These are phyloP conservation scores for Pseudomyrmex cubaensis DNA, from an alignment of 1,140 invertebrate species.

Conservation along the genomic window DNA sequence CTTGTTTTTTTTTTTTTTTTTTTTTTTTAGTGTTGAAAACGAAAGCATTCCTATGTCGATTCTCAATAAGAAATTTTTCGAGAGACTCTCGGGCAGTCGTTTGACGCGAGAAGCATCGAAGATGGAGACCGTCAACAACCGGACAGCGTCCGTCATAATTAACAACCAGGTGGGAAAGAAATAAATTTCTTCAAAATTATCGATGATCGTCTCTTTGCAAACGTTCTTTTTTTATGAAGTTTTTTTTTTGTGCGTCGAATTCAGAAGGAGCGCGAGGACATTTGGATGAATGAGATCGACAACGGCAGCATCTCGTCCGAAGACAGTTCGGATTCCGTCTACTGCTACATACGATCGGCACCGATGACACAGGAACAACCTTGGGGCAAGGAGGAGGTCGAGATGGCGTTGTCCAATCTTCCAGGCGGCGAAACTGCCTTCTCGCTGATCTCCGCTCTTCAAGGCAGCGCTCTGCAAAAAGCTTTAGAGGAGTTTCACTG, in stretches of 20 bases:
- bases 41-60: constrained; percentile 50
- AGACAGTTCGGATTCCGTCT: constrained; percentile 69
- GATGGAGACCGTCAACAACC: constrained; percentile 23
- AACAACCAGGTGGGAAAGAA: constrained; percentile 68
- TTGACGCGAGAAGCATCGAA: constrained; percentile 55
- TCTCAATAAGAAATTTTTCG: constrained; percentile 60
- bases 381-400: constrained; percentile 79
- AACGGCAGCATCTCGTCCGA: constrained; percentile 79
- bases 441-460: constrained; percentile 73
- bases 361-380: constrained; percentile 74
- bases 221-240: no score
- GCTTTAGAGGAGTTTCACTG: constrained; percentile 71
- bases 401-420: constrained; percentile 75
- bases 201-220: not conserved
- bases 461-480: constrained; percentile 71
- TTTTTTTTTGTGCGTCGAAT: constrained; percentile 19
- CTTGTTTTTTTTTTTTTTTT: no score
- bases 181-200: constrained; percentile 1
- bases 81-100: constrained; percentile 69
- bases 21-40: not conserved
- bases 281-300: constrained; percentile 77
- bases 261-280: constrained; percentile 71
- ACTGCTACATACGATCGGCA: constrained; percentile 70
- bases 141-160: constrained; percentile 57
- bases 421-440: constrained; percentile 79